Base-by-base conservation (phyloP, 2,888 invertebrate genomes). In the Papilio elwesi region DNA sequence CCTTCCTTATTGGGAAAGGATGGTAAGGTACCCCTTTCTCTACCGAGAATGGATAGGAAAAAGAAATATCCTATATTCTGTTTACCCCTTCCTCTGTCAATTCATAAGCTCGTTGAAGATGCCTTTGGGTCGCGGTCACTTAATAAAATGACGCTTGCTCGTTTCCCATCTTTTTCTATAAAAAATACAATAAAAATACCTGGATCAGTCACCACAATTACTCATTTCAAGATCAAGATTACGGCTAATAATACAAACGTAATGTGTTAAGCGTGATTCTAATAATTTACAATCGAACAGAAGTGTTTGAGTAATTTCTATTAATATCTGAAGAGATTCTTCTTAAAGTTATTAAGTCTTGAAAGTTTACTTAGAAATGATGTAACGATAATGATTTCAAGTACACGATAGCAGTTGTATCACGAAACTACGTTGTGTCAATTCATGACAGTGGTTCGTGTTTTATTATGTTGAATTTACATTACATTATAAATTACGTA, bases 241-340 rank as follows among this genome's bases (percentile, higher is more conserved):
- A 63, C 12, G 15, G 10, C 15, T 43, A 68, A 49, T 12, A 59
- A 69, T 59, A 38, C 15, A 59, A 48, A 6, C 10, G 15, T 51
- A 43, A 13, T 36, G 26, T 48, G 36, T 26, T 53, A 48, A 55
- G 36, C 38, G 38, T 70, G 36, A 64, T 64, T 64, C 64, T 49
- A 36, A 64, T 64, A 55, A 64, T 70, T 48, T 48, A 6, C 36
- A 59, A 68, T 68, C 15, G 38, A 15, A 55, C 13, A 65, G n/a
- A 36, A 70, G 70, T 70, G 36, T 55, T 51, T 57, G 38, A 57
- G 57, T 49, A 36, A 65, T 48, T 57, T 55, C 16, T 47, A 36
- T 55, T 70, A 64, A 16, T 65, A 38, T 65, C 48, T 70, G 15
- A 70, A 70, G 55, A 65, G 57, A 70, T 65, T 57, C 57, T 57